phyloP scores from a whole-genome alignment of 2,888 invertebrate genomes.

The Unio pictorum region DNA sequence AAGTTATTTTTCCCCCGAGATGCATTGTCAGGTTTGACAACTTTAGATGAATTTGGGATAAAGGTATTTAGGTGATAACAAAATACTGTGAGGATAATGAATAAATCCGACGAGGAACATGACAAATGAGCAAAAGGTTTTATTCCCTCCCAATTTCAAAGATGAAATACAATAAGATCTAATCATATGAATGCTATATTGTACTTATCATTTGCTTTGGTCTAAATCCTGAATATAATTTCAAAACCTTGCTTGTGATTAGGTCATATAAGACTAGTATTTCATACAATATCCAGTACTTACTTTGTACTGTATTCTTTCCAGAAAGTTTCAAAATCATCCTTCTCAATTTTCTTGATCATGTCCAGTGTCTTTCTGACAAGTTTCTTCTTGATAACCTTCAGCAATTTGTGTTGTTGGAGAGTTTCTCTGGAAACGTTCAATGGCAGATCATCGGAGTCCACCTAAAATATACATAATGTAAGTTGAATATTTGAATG shows the following conservation, averaged over 20 bases:
- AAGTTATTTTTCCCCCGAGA: too few relatives aligned
- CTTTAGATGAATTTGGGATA: too few relatives aligned
- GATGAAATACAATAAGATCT: too few relatives aligned
- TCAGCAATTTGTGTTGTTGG: constrained; percentile 98
- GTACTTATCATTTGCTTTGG: not conserved
- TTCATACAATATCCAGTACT: constrained; percentile 56
- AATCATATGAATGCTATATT: too few relatives aligned
- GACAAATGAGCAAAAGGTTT: too few relatives aligned
- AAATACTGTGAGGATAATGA: too few relatives aligned
- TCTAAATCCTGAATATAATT: not conserved
- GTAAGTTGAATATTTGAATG: too few relatives aligned
- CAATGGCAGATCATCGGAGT: constrained; percentile 97
- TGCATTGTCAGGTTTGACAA: too few relatives aligned
- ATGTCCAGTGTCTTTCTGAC: constrained; percentile 97
- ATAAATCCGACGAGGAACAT: too few relatives aligned
- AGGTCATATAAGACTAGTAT: not conserved
- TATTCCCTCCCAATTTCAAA: too few relatives aligned
- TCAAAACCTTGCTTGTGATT: not conserved
- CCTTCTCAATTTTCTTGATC: constrained; percentile 95
- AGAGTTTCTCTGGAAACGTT: constrained; percentile 98
- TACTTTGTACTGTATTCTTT: constrained; percentile 98
- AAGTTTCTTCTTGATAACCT: constrained; percentile 99
- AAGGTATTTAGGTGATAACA: too few relatives aligned
- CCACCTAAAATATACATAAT: constrained; percentile 75
- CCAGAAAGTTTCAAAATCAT: constrained; percentile 95